Percentiles rank a stretch among this genome's conserved stretches.
These are phyloP conservation scores for Ophion ellenae DNA, from an alignment of 2,888 invertebrate species.

Conservation along the genomic window DNA sequence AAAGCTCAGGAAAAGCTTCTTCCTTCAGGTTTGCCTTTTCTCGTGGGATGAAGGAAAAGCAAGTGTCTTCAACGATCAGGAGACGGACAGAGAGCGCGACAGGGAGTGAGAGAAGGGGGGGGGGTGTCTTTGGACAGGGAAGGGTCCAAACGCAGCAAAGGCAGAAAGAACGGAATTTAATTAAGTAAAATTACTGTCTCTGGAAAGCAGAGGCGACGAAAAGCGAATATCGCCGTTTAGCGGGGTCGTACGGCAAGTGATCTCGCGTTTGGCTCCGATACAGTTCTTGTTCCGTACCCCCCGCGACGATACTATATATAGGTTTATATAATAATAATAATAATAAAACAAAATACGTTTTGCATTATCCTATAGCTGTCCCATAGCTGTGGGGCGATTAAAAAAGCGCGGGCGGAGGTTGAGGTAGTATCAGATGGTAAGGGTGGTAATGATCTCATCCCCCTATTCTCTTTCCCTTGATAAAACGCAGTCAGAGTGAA, in stretches of 20 bases:
- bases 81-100: neutral
- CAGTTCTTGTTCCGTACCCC: slow-evolving; percentile 63
- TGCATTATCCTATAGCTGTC: slow-evolving; percentile 35
- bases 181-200: slow-evolving; percentile 79
- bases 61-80: neutral
- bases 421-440: slow-evolving; percentile 28
- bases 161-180: slow-evolving; percentile 84
- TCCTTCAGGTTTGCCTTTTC: neutral
- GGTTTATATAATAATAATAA: slow-evolving; percentile 42
- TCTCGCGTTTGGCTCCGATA: slow-evolving; percentile 31
- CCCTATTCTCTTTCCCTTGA: slow-evolving; percentile 66
- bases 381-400: slow-evolving; percentile 33
- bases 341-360: slow-evolving; percentile 73
- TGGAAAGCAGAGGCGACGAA: slow-evolving; percentile 67
- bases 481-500: slow-evolving; percentile 79
- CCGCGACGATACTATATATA: slow-evolving; percentile 1
- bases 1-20: neutral
- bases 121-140: neutral
- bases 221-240: slow-evolving; percentile 48
- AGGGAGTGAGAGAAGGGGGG: slow-evolving; percentile 2
- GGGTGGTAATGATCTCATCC: slow-evolving; percentile 77
- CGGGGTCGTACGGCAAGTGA: slow-evolving; percentile 35
- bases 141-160: slow-evolving; percentile 67
- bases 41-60: slow-evolving; percentile 1
- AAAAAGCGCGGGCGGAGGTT: neutral